Conservation (phyloP, 2,888 invertebrate species). For the Erynnis tages region DNA sequence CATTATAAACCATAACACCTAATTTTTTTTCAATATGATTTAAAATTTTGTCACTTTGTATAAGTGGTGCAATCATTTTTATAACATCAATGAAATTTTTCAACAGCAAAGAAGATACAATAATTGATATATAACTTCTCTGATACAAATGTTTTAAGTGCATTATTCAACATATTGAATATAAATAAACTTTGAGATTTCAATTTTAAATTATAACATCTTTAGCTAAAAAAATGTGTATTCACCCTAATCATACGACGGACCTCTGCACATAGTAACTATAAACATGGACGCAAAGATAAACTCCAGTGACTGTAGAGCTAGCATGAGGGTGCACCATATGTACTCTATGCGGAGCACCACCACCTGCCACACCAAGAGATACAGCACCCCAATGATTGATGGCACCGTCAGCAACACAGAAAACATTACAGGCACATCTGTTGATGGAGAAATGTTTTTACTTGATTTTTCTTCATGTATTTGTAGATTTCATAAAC, state of each 20-base stretch:
- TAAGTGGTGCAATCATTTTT: not conserved
- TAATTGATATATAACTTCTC: no score
- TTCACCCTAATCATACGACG: conserved; percentile 76
- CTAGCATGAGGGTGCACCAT: conserved; percentile 92
- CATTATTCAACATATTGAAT: no score
- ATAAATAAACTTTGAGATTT: no score
- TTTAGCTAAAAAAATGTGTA: not conserved
- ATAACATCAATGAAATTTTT: no score
- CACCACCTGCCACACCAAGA: conserved; percentile 92
- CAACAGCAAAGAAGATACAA: no score
- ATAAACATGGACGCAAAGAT: conserved; percentile 90
- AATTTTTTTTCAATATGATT: no score
- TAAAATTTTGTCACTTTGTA: not conserved
- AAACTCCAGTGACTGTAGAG: conserved; percentile 90
- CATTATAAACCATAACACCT: not conserved
- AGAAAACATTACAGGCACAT: conserved; percentile 90
- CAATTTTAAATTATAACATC: not conserved
- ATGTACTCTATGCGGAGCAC: conserved; percentile 94
- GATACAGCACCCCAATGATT: conserved; percentile 91
- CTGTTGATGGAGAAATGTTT: conserved; percentile 75
- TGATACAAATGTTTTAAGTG: no score
- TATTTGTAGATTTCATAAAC: no score
- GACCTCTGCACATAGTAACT: conserved; percentile 82
- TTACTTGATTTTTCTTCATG: no score
- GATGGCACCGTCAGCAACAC: conserved; percentile 93